Percentiles rank a stretch among this genome's conserved stretches.
Evolutionary conservation across 2,113 vertebrate species (phyloP).

Genomic region (Elaphurus davidianus): DNA sequence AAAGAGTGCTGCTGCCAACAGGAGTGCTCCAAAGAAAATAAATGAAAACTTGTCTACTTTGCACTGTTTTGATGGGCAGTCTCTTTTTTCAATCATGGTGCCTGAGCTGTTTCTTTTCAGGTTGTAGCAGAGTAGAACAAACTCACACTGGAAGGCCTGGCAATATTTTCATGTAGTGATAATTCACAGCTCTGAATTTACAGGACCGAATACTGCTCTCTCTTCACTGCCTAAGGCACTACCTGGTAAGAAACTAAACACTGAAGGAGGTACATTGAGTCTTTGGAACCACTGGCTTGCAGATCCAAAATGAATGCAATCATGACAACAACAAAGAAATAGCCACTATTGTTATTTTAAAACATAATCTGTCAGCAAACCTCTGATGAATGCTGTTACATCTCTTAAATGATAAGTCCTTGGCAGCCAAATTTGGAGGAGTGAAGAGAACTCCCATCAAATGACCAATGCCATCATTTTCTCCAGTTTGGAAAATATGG

Average conservation of each 20-base stretch:
- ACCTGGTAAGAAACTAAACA: background rate
- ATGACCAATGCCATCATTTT: background rate
- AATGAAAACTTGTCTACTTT: slow-evolving; percentile 66
- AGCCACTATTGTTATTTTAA: background rate
- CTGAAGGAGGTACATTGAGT: background rate
- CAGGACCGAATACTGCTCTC: background rate
- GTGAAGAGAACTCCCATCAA: background rate
- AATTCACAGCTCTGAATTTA: background rate
- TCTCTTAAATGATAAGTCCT: background rate
- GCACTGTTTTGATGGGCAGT: slow-evolving; percentile 59
- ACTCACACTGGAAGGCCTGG: background rate
- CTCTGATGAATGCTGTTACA: background rate
- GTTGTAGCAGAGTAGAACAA: slow-evolving; percentile 3
- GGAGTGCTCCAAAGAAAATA: slow-evolving; percentile 69
- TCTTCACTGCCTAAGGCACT: background rate
- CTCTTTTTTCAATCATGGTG: slow-evolving; percentile 25
- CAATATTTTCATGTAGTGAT: background rate
- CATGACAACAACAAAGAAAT: background rate
- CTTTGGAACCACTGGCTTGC: background rate
- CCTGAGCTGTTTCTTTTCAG: slow-evolving; percentile 4
- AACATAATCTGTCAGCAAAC: background rate
- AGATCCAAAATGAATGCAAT: background rate
- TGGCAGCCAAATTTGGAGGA: background rate
- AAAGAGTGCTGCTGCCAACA: slow-evolving; percentile 48
- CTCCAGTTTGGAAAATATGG: background rate